Base-by-base conservation (phyloP, 2,797 vertebrate species). In the Streptopelia turtur region DNA sequence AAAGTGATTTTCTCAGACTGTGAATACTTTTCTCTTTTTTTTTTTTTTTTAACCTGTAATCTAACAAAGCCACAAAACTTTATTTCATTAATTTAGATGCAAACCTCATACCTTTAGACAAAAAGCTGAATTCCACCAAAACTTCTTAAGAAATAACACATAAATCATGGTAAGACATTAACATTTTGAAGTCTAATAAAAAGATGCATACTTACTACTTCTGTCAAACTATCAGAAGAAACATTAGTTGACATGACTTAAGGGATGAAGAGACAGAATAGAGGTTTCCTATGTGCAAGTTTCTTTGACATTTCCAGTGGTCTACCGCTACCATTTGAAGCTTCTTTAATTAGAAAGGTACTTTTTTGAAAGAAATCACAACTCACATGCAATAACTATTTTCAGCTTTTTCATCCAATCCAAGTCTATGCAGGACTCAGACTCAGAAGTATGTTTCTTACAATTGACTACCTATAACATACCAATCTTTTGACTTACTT, bases 121-220 rank as follows among this genome's bases (percentile, higher is more conserved):
- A 31, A 90, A 92, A 91, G 72, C 18, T 77, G 61, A 77, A 60
- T 94, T 84, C 66, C 89, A 45, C 25, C 6, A 14, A 70, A 76
- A 31, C 56, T 63, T 83, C 61, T 83, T 50, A 61, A 41, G 20
- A 93, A 84, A 23, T 52, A 72, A 28, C 22, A 74, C 17, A 47
- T 59, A 92, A 88, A 78, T 70, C 49, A 37, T 22, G 22, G 37
- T 56, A 78, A 94, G n/a, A 93, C 82, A 72, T 79, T 79, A 89
- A 75, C 56, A 71, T 45, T 79, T 82, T 72, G 13, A 64, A 70
- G 35, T 24, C 27, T 69, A 89, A 63, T 47, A 60, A 65, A 50
- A 41, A 81, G 27, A 43, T 5, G 8, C 11, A 47, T 30, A 37
- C 23, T 72, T 31, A 68, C 28, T 83, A 33, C 35, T 69, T 61